Conservation (phyloP, 2,888 invertebrate species). For the Venustoraphidia nigricollis region DNA sequence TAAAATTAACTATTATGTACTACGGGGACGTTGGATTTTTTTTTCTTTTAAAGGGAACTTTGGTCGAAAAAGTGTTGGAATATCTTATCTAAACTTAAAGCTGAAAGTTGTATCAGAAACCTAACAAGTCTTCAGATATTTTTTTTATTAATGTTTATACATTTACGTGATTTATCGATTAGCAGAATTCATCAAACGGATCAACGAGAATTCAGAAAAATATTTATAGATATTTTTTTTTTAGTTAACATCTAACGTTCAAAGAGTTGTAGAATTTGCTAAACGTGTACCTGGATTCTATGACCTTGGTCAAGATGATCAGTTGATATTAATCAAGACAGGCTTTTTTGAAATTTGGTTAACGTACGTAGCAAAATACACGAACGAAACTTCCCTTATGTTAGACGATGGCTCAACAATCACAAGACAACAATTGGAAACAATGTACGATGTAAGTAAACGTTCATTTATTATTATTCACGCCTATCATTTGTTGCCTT, state of each 20-base stretch:
- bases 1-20: too few species aligned
- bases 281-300: slow-evolving; percentile 89
- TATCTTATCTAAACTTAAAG: too few species aligned
- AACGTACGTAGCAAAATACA: slow-evolving; percentile 68
- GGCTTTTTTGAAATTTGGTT: slow-evolving; percentile 97
- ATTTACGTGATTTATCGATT: too few species aligned
- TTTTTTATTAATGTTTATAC: too few species aligned
- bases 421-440: slow-evolving; percentile 66
- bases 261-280: slow-evolving; percentile 90
- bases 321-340: slow-evolving; percentile 87
- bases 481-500: neutral
- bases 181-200: too few species aligned
- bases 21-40: too few species aligned
- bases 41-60: too few species aligned
- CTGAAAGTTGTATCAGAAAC: too few species aligned
- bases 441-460: slow-evolving; percentile 70
- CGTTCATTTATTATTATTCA: neutral
- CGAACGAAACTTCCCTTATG: slow-evolving; percentile 59
- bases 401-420: slow-evolving; percentile 83
- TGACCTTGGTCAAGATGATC: slow-evolving; percentile 85
- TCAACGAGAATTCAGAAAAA: too few species aligned
- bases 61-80: too few species aligned
- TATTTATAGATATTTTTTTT: slow-evolving; percentile 16
- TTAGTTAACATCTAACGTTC: slow-evolving; percentile 79
- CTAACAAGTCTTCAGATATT: too few species aligned